phyloP scores from a whole-genome alignment of 2,888 invertebrate species.

The Eupithecia pulchellata region DNA sequence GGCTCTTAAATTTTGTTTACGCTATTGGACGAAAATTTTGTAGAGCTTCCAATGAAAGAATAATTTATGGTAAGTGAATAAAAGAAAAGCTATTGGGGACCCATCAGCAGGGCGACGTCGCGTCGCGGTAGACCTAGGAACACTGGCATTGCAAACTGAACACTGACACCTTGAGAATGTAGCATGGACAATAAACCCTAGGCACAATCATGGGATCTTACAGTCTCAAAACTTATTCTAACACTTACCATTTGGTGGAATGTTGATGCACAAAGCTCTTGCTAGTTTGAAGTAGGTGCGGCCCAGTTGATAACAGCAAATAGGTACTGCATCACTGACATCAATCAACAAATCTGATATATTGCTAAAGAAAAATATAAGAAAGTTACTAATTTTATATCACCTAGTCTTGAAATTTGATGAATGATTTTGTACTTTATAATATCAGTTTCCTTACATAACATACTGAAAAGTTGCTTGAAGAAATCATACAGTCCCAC shows the following conservation, averaged over 20 bases:
- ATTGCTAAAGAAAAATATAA: slow-evolving; percentile 19
- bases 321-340: slow-evolving; percentile 98
- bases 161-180: not conserved
- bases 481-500: not conserved
- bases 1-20: no score
- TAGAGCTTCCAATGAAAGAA: no score
- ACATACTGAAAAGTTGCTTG: not conserved
- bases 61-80: no score
- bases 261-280: slow-evolving; percentile 94
- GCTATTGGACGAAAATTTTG: no score
- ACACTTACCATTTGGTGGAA: slow-evolving; percentile 93
- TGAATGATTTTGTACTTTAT: no score
- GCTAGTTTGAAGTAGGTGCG: slow-evolving; percentile 96
- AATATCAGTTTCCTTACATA: no score
- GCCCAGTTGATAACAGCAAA: slow-evolving; percentile 98
- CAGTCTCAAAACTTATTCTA: slow-evolving; percentile 1
- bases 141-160: not conserved
- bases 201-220: not conserved
- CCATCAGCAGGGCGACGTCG: not conserved
- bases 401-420: not conserved
- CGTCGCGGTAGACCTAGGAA: not conserved
- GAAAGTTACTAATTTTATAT: not conserved
- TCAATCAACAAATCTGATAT: slow-evolving; percentile 95
- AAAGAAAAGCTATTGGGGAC: not conserved
- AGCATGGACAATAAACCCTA: no score